Evolutionary conservation across 2,113 vertebrate species (phyloP).

Genomic region (Lonchura striata): DNA sequence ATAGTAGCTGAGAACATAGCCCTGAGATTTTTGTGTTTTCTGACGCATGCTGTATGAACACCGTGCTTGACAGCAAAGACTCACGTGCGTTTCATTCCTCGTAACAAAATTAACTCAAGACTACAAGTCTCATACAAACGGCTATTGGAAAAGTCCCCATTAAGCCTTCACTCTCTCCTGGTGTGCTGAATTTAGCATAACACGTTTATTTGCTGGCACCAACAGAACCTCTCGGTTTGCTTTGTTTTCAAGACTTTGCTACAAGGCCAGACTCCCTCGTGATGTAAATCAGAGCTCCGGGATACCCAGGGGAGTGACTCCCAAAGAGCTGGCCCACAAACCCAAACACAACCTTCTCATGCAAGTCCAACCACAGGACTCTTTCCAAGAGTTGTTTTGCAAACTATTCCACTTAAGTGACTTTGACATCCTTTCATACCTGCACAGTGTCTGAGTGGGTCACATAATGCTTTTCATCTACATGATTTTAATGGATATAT

Average conservation of each 20-base stretch:
- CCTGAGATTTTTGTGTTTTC: slow-evolving; percentile 55
- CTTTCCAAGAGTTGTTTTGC: not conserved
- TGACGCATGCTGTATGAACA: not conserved
- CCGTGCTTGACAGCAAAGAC: slow-evolving; percentile 25
- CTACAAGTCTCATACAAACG: not conserved
- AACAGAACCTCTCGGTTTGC: not conserved
- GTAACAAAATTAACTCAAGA: slow-evolving; percentile 22
- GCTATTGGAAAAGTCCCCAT: slow-evolving; percentile 1
- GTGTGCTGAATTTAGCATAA: slow-evolving; percentile 41
- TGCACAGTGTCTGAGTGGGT: slow-evolving; percentile 62
- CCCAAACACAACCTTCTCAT: not conserved
- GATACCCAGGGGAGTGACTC: not conserved
- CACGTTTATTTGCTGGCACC: slow-evolving; percentile 26
- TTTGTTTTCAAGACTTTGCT: not conserved
- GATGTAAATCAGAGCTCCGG: slow-evolving; percentile 18
- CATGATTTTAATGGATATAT: slow-evolving; percentile 52
- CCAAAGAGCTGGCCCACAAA: not conserved
- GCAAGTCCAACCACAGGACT: not conserved
- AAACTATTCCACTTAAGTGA: slow-evolving; percentile 48
- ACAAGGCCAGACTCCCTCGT: not conserved
- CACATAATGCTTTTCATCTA: slow-evolving; percentile 54
- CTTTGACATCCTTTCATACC: slow-evolving; percentile 11
- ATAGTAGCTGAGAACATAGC: slow-evolving; percentile 41
- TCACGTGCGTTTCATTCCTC: not conserved
- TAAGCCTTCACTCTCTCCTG: slow-evolving; percentile 36